A percentile compares a stretch with the other conserved stretches of the same genome.
Conservation (phyloP, 2,113 vertebrate species). For the Rhabdornis inornatus region DNA sequence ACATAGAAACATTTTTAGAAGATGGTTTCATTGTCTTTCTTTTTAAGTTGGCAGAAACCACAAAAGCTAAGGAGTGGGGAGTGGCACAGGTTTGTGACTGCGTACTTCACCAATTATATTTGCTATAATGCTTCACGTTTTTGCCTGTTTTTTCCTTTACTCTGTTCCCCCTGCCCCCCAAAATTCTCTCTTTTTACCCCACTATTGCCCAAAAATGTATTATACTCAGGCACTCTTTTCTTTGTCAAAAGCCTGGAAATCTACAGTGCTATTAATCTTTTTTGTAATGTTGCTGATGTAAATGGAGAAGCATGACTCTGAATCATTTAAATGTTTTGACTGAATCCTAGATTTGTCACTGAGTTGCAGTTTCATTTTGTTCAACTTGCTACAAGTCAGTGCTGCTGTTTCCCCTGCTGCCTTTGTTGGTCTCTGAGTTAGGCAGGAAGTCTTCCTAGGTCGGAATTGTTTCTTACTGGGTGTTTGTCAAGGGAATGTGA, state of each 20-base stretch:
- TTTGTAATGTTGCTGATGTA: background rate
- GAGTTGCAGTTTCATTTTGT: background rate
- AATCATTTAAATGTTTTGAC: conserved; percentile 20
- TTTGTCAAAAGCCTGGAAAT: background rate
- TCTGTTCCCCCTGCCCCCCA: background rate
- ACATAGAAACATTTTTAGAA: background rate
- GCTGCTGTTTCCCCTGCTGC: background rate
- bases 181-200: background rate
- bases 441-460: background rate
- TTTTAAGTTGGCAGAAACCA: background rate
- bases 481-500: background rate
- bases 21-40: background rate
- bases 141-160: background rate
- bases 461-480: background rate
- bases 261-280: background rate
- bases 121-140: background rate
- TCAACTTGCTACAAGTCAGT: background rate
- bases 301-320: background rate
- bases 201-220: background rate
- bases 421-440: background rate
- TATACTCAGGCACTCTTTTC: background rate
- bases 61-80: conserved; percentile 11
- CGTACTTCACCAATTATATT: background rate
- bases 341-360: background rate
- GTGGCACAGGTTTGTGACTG: background rate